phyloP scores from a whole-genome alignment of 2,888 invertebrate genomes.

The Leptarthrus brevirostris region DNA sequence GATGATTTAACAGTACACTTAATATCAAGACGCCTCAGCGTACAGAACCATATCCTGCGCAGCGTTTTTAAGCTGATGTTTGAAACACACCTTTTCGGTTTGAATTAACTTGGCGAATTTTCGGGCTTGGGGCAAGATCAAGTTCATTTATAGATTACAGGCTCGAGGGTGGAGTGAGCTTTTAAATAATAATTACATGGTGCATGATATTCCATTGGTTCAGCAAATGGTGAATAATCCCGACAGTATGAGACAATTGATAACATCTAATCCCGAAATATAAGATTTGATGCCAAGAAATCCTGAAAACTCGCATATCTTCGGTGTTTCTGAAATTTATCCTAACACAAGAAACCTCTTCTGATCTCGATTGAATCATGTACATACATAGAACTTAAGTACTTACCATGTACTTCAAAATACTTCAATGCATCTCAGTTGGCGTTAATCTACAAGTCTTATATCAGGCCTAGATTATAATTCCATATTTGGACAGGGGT shows the following conservation, averaged over 20 bases:
- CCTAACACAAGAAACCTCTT: no score
- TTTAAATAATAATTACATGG: conserved; percentile 86
- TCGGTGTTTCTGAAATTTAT: conserved; percentile 95
- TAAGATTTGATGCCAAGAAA: conserved; percentile 95
- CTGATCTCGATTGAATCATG: no score
- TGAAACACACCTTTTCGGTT: conserved; percentile 81
- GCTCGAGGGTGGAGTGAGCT: conserved; percentile 91
- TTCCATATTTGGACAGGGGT: no score
- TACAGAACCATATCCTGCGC: conserved; percentile 67
- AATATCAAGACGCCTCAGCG: conserved; percentile 82
- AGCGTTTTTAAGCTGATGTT: conserved; percentile 77
- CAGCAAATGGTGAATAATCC: conserved; percentile 97
- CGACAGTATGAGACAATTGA: conserved; percentile 90
- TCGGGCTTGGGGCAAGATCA: conserved; percentile 79
- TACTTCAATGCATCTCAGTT: no score
- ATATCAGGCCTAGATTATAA: no score
- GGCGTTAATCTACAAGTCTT: no score
- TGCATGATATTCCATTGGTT: conserved; percentile 93
- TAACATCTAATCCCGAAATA: conserved; percentile 97
- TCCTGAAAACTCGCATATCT: conserved; percentile 97
- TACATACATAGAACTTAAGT: no score
- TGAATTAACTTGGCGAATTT: conserved; percentile 79
- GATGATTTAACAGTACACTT: conserved; percentile 96
- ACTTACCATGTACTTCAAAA: no score
- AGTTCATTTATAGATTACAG: conserved; percentile 83